These are phyloP conservation scores for Conopomorpha cramerella DNA, from an alignment of 1,140 invertebrate genomes.

Conservation along the genomic window DNA sequence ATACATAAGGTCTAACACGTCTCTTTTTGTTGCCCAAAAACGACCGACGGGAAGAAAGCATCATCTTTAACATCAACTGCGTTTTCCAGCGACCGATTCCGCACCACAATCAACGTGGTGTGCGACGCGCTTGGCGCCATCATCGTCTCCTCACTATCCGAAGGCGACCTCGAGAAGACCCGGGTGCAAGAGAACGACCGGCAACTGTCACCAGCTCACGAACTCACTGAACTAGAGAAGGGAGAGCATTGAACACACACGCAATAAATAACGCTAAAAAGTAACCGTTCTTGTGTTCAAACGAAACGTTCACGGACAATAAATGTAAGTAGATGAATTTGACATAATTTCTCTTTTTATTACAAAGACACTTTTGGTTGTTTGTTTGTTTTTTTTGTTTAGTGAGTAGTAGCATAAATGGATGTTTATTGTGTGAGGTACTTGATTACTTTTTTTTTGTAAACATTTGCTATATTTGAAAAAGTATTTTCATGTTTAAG, in stretches of 20 bases:
- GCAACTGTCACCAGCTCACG: slow-evolving; percentile 46
- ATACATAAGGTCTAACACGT: not conserved
- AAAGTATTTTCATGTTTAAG: no score
- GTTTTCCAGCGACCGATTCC: slow-evolving; percentile 84
- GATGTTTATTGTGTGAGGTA: no score
- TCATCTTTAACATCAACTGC: not conserved
- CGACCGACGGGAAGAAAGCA: no score
- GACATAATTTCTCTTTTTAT: no score
- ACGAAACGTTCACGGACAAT: no score
- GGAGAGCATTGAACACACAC: slow-evolving; percentile 32
- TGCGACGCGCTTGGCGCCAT: slow-evolving; percentile 94
- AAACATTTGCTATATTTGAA: no score
- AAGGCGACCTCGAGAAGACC: slow-evolving; percentile 72
- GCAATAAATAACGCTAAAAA: not conserved
- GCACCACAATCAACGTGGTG: slow-evolving; percentile 95
- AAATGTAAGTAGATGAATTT: no score
- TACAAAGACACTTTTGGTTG: no score
- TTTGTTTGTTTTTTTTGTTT: no score
- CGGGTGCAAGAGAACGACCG: slow-evolving; percentile 28
- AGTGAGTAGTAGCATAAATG: no score
- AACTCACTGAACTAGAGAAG: slow-evolving; percentile 61
- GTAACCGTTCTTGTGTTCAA: no score
- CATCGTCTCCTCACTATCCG: slow-evolving; percentile 88
- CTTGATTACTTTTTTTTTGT: no score
- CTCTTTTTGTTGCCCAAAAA: not conserved